Evolutionary conservation across 2,113 vertebrate genomes (phyloP).

Genomic region (Struthio camelus): DNA sequence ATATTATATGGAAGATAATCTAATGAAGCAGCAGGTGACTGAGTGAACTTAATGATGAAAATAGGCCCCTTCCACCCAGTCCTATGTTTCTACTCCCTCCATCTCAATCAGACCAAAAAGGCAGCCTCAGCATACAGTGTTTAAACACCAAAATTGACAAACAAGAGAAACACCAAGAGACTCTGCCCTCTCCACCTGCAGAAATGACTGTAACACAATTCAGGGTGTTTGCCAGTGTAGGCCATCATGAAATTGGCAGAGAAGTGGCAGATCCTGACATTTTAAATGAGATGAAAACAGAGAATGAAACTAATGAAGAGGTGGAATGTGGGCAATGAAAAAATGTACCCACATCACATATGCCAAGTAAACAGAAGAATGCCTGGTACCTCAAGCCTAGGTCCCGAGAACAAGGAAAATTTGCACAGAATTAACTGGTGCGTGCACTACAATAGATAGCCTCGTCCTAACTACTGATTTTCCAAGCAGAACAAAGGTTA

Average conservation of each 20-base stretch:
- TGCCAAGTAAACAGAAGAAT: slow-evolving; percentile 54
- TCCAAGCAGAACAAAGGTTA: not conserved
- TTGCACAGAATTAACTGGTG: not conserved
- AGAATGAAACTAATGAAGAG: slow-evolving; percentile 51
- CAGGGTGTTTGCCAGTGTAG: not conserved
- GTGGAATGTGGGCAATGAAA: slow-evolving; percentile 54
- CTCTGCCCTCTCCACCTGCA: not conserved
- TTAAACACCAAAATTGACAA: not conserved
- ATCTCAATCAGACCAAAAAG: not conserved
- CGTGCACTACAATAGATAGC: not conserved
- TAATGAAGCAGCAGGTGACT: not conserved
- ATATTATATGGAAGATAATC: not conserved
- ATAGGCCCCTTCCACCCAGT: not conserved
- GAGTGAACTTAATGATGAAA: not conserved
- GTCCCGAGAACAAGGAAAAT: not conserved
- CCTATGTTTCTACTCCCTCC: not conserved
- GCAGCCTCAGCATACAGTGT: not conserved
- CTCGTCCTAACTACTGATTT: not conserved
- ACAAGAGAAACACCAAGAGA: not conserved
- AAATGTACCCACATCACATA: slow-evolving; percentile 63
- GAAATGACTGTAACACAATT: not conserved
- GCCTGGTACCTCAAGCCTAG: not conserved
- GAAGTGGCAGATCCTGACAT: slow-evolving; percentile 64
- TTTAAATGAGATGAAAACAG: slow-evolving; percentile 50
- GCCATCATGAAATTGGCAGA: slow-evolving; percentile 8